phyloP scores from a whole-genome alignment of 2,888 invertebrate species.

The Clanis bilineata region DNA sequence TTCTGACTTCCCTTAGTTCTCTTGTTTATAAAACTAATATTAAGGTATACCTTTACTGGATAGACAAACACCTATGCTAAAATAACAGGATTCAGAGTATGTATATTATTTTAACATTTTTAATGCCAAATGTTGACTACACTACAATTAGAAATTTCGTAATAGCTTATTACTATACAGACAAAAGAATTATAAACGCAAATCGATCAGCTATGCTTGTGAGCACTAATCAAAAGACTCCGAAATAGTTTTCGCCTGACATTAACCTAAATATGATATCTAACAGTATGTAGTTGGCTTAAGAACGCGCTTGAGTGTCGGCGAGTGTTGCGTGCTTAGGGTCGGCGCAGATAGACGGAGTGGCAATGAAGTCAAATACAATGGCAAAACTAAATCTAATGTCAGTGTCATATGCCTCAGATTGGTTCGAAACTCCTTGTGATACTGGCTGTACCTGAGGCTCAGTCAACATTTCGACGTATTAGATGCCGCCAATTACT shows the following conservation, averaged over 20 bases:
- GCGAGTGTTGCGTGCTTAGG: constrained; percentile 21
- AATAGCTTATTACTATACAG: not conserved
- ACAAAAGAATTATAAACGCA: not conserved
- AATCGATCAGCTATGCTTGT: constrained; percentile 7
- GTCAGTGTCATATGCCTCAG: too few relatives aligned
- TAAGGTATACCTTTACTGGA: not conserved
- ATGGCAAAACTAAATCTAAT: not conserved
- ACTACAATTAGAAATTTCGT: too few relatives aligned
- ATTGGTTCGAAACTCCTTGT: too few relatives aligned
- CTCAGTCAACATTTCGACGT: too few relatives aligned
- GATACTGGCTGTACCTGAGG: too few relatives aligned
- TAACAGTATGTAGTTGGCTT: constrained; percentile 27
- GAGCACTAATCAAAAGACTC: not conserved
- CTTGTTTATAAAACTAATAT: not conserved
- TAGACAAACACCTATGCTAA: not conserved
- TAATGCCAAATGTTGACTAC: not conserved
- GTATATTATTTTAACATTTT: not conserved
- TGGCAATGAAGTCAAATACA: not conserved
- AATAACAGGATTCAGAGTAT: not conserved
- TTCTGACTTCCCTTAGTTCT: not conserved
- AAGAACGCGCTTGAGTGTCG: constrained; percentile 32
- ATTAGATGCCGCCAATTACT: too few relatives aligned
- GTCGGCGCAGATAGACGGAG: not conserved
- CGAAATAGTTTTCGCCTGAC: constrained; percentile 22
- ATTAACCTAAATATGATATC: constrained; percentile 2